Percentiles rank a stretch among this genome's conserved stretches.
Conservation (phyloP, 2,888 invertebrate genomes). For the Metalampra italica region DNA sequence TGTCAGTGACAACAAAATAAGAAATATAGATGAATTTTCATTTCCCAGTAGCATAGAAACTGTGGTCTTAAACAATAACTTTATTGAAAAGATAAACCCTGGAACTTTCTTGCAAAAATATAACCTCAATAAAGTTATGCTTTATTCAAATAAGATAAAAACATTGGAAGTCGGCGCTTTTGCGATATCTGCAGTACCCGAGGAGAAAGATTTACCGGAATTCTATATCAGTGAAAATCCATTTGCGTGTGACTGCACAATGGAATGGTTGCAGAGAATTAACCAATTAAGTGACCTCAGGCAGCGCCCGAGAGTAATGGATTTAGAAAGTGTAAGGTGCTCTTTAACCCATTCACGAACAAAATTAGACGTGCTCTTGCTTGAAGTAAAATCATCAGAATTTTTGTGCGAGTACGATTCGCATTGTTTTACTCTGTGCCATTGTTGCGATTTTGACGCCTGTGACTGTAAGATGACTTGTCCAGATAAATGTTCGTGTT, state of each 20-base stretch:
- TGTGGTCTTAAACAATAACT: conserved; percentile 85
- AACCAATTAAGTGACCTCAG: conserved; percentile 85
- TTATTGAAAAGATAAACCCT: conserved; percentile 82
- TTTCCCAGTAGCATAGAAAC: conserved; percentile 86
- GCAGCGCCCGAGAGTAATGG: conserved; percentile 88
- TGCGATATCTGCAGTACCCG: conserved; percentile 81
- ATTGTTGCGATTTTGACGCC: conserved; percentile 93
- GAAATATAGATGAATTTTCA: conserved; percentile 82
- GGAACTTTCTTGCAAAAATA: conserved; percentile 85
- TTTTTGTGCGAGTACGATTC: conserved; percentile 90
- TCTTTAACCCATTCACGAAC: conserved; percentile 83
- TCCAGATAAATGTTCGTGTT: conserved; percentile 91
- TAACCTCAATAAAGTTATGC: conserved; percentile 85
- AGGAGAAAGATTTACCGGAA: conserved; percentile 84
- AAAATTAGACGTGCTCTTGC: conserved; percentile 80
- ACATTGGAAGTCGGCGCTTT: conserved; percentile 85
- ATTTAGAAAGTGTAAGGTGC: conserved; percentile 88
- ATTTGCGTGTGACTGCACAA: conserved; percentile 90
- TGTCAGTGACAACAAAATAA: conserved; percentile 85
- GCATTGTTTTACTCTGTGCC: conserved; percentile 91
- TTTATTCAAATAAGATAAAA: conserved; percentile 85
- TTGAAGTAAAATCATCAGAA: conserved; percentile 85
- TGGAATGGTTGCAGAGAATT: conserved; percentile 91
- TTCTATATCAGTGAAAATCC: conserved; percentile 91
- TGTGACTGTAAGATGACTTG: conserved; percentile 96